Evolutionary conservation across 1,140 invertebrate genomes (phyloP), one percentile per base, ranked within the genome.

Genomic region (Onthophagus taurus): DNA sequence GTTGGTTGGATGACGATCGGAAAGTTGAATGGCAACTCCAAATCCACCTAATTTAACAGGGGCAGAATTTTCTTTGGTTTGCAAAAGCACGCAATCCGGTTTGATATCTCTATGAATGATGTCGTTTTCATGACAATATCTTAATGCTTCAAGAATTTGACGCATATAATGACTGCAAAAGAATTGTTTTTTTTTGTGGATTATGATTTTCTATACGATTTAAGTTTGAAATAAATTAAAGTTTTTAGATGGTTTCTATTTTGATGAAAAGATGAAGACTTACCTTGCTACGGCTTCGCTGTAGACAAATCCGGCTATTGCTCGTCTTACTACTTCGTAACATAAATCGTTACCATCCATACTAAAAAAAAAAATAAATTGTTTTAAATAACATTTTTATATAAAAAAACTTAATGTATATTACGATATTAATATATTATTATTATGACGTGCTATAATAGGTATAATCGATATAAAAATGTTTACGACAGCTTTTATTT

Each of bases 321-420:
- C 94, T 58, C 95, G 75, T 54, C 93, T 82, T 13, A 97, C 94
- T 51, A 99, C 91, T 75, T 99, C 96, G 70, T 94, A 97, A 69
- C 93, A 97, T 48, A 99, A 77, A 72, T 99, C 95, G 24, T 90
- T 87, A 39, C 95, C 96, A 69, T 97, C 91, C 92, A 97, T 97
- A 68, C 94, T 97, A 76, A 57, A 66, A 54, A 54, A 65, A 67
- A 44, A 16, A 41, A 55, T 50, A 54, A 36, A 35, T 48, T 47
- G 45, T n/a, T n/a, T n/a, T n/a, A n/a, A n/a, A n/a, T n/a, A n/a
- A n/a, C n/a, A n/a, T n/a, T n/a, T n/a, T n/a, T n/a, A n/a, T n/a
- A n/a, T n/a, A n/a, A n/a, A n/a, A n/a, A n/a, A n/a, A n/a, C n/a
- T n/a, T n/a, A n/a, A n/a, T n/a, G n/a, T n/a, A n/a, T n/a, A n/a